Evolutionary conservation across 2,888 invertebrate species (phyloP).

Genomic region (Globia sparganii): DNA sequence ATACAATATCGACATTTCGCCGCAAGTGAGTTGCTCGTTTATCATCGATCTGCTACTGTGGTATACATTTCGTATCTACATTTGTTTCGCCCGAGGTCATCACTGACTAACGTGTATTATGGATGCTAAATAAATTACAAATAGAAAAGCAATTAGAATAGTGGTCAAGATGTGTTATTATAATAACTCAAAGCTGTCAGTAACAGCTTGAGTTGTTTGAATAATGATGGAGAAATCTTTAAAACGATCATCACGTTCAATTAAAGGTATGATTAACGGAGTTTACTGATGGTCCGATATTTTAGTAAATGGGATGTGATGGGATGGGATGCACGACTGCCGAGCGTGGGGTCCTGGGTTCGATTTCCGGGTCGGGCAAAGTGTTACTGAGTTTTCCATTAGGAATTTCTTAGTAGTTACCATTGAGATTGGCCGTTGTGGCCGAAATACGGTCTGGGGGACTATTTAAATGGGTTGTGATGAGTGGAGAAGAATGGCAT

Average conservation of each 20-base stretch:
- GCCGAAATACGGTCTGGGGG: no score
- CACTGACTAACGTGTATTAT: constrained; percentile 18
- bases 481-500: no score
- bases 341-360: no score
- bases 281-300: background rate
- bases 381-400: no score
- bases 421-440: no score
- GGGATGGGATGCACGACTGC: no score
- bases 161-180: background rate
- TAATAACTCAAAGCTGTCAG: constrained; percentile 20
- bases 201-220: constrained; percentile 4
- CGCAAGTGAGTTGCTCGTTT: constrained; percentile 30
- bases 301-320: background rate
- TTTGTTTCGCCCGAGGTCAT: constrained; percentile 45
- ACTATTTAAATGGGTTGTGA: background rate
- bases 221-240: constrained; percentile 15
- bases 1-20: constrained; percentile 49
- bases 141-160: constrained; percentile 14
- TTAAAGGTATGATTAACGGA: constrained; percentile 20
- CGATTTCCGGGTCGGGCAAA: no score
- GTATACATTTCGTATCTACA: constrained; percentile 38
- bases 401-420: no score
- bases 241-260: constrained; percentile 23
- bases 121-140: constrained; percentile 30
- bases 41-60: constrained; percentile 55